A percentile compares a stretch with the other conserved stretches of the same genome.
Conservation (phyloP, 2,888 invertebrate genomes). For the Drosophila atroscutellata region DNA sequence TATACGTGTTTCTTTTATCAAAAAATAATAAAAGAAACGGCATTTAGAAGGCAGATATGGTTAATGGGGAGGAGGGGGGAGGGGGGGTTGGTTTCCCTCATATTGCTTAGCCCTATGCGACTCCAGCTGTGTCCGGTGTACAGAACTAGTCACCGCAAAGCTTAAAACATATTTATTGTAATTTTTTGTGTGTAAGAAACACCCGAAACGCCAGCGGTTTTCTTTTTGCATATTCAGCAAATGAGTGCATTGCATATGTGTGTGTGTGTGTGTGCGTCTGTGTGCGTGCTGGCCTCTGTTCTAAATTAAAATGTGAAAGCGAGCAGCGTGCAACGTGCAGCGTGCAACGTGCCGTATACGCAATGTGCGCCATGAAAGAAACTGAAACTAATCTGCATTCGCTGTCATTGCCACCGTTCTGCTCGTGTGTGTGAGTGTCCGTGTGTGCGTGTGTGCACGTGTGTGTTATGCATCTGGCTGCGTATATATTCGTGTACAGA, state of each 20-base stretch:
- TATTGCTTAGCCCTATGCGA: background rate
- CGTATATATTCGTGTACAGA: slow-evolving; percentile 1
- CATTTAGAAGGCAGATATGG: background rate
- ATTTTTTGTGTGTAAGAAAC: slow-evolving; percentile 14
- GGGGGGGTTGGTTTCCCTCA: background rate
- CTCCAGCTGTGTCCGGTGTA: background rate
- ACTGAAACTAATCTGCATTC: slow-evolving; percentile 54
- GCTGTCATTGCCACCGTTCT: slow-evolving; percentile 20
- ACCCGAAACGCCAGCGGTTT: background rate
- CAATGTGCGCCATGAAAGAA: slow-evolving; percentile 29
- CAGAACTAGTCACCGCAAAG: slow-evolving; percentile 11
- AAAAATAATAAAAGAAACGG: background rate
- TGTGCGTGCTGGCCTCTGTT: slow-evolving; percentile 18
- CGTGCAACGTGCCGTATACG: slow-evolving; percentile 50
- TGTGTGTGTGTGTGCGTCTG: background rate
- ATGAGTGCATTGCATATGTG: background rate
- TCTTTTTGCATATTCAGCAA: slow-evolving; percentile 25
- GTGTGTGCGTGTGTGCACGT: background rate
- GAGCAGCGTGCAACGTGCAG: slow-evolving; percentile 28
- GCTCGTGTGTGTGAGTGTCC: background rate
- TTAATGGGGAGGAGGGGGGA: too few relatives aligned
- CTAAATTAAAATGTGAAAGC: slow-evolving; percentile 64
- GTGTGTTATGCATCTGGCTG: background rate
- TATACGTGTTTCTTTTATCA: slow-evolving; percentile 9
- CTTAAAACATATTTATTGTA: slow-evolving; percentile 45